phyloP scores from a whole-genome alignment of 2,113 vertebrate genomes.

The Alethe diademata region DNA sequence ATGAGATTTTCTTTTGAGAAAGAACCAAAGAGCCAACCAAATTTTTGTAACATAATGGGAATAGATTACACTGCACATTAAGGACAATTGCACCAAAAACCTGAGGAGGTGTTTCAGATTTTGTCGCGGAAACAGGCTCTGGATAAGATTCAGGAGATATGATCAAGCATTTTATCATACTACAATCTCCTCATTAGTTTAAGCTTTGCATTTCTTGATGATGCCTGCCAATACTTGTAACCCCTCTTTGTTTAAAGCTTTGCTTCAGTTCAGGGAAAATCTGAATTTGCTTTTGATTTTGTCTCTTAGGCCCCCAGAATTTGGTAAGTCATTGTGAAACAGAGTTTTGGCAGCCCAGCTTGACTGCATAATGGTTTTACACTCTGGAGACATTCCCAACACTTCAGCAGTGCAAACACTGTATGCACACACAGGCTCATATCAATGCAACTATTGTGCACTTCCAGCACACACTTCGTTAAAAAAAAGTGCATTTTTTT shows the following conservation, averaged over 20 bases:
- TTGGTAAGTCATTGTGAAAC: background rate
- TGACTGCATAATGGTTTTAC: background rate
- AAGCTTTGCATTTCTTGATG: background rate
- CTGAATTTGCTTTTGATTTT: background rate
- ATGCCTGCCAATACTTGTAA: background rate
- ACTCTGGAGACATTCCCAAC: background rate
- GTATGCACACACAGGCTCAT: rapidly evolving
- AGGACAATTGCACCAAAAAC: background rate
- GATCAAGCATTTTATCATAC: background rate
- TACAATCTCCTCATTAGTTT: background rate
- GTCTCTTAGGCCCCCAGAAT: background rate
- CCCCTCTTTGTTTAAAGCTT: background rate
- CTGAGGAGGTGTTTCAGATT: background rate
- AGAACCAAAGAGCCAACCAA: background rate
- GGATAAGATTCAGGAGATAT: background rate
- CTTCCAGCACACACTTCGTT: background rate
- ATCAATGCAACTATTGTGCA: background rate
- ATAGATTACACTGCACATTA: background rate
- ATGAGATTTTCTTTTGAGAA: background rate
- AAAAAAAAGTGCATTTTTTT: background rate
- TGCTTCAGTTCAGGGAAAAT: background rate
- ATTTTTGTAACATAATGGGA: background rate
- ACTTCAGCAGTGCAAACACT: background rate
- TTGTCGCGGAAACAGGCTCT: background rate
- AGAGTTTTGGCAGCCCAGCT: background rate